phyloP scores from a whole-genome alignment of 2,888 invertebrate species.

The Dione juno region DNA sequence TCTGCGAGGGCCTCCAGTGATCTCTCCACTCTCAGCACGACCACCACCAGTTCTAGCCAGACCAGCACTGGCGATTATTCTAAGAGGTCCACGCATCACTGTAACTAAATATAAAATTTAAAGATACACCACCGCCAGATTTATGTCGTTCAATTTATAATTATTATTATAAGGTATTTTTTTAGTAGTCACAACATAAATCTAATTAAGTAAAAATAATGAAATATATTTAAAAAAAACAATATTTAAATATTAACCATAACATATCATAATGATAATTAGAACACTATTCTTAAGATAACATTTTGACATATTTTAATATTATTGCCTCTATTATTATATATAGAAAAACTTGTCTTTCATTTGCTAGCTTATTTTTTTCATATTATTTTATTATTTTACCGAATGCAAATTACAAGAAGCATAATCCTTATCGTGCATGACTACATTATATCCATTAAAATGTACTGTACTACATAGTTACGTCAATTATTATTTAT shows the following conservation, averaged over 20 bases:
- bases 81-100: slow-evolving; percentile 70
- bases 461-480: slow-evolving; percentile 29
- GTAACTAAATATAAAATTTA: slow-evolving; percentile 12
- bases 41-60: slow-evolving; percentile 79
- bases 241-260: too few relatives aligned
- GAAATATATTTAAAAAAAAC: too few relatives aligned
- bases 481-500: slow-evolving; percentile 44
- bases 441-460: slow-evolving; percentile 29
- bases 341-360: not conserved
- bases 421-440: slow-evolving; percentile 13
- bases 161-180: not conserved
- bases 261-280: not conserved
- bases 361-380: slow-evolving; percentile 6
- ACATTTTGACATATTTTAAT: slow-evolving; percentile 13
- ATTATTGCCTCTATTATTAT: not conserved
- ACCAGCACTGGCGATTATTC: slow-evolving; percentile 73
- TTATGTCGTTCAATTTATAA: not conserved
- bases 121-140: slow-evolving; percentile 23
- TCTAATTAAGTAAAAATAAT: not conserved
- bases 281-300: slow-evolving; percentile 16
- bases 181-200: slow-evolving; percentile 8
- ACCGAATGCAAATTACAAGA: slow-evolving; percentile 1
- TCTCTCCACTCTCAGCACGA: slow-evolving; percentile 77
- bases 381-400: not conserved
- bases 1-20: slow-evolving; percentile 80